Base-by-base conservation (phyloP, 1,140 invertebrate species). In the Drosophila navojoa region DNA sequence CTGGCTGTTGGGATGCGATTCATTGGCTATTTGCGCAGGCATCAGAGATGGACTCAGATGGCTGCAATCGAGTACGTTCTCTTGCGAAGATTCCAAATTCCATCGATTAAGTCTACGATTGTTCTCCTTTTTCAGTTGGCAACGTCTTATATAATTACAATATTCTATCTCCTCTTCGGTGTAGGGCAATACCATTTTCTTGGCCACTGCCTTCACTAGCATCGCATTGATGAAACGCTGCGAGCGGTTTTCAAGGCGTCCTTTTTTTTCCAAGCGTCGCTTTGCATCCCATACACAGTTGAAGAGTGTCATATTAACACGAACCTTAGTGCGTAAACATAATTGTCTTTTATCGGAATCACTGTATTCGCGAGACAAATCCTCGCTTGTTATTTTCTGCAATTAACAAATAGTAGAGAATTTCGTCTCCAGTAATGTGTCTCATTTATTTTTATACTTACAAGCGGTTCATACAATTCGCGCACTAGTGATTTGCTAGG, bases 261-360 rank as follows among this genome's bases (percentile, higher is more conserved):
- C 63, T 19, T 71, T 76, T 5, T 11, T 32, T 0, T 63, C 50
- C 0, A 86, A 25, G 0, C 69, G 50, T 9, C 44, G 49, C 9
- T 82, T 87, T 5, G 76, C 79, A 1, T 87, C 82, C 45, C 57
- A 73, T 0, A 87, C 32, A 11, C 59, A 63, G 15, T 86, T 86
- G 5, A 55, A 47, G 0, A 53, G 16, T 0, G 58, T 55, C 82
- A 86, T 86, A 0, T 71, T 25, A 0, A 86, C 82, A 2, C 54
- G 47, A 0, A 72, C 22, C 13, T 87, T 86, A 1, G 79, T 82
- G 6, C 79, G 69, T 13, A 67, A 11, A 40, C 82, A 86, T 0
- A 86, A 52, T 22, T 76, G 22, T 16, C 11, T 42, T 3, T 54
- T 42, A 0, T 86, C 82, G 0, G 44, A 13, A 1, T n/a, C 9